Evolutionary conservation across 1,140 invertebrate genomes (phyloP), one percentile per base, ranked within the genome.

Genomic region (Bombus huntii): DNA sequence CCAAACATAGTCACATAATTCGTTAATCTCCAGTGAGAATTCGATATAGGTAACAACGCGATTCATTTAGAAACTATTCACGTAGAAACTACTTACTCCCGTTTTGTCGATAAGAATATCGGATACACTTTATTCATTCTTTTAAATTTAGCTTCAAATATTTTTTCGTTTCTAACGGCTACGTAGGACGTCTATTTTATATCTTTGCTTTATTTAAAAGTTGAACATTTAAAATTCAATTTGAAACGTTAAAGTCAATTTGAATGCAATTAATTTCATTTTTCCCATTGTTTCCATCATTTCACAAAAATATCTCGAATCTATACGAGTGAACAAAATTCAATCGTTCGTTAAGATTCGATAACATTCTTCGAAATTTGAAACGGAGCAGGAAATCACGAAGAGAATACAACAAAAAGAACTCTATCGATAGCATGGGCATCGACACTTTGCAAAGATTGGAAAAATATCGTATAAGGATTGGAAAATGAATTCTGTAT

Each of bases 401-500:
- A 25, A 25, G 34, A 22, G 18, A 44, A 44, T 44, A 44, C 8
- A 31, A 22, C 47, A 74, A 76, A 76, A 68, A 25, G 74, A 76
- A 76, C 13, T 59, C 34, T 9, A 37, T 25, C 53, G n/a, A 25
- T 76, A 15, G 28, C 34, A 37, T 15, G 74, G 74, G 6, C 74
- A 37, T 59, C 13, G 53, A 37, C 42, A 74, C 42, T n/a, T 47
- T 12, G n/a, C 39, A 44, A 31, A 47, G 53, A 76, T 76, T 57
- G 74, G 74, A 76, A 76, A 76, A 59, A 57, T 37, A 59, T 76
- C 34, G 74, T 53, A 76, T 10, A 12, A 62, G 10, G 47, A 53
- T n/a, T 28, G 47, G 74, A 76, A 76, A 76, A 47, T 75, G 73
- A 75, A 28, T 75, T 75, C 44, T 15, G 34, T 37, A 75, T 25